Conservation (phyloP, 2,888 invertebrate genomes). For the Antheraea yamamai region DNA sequence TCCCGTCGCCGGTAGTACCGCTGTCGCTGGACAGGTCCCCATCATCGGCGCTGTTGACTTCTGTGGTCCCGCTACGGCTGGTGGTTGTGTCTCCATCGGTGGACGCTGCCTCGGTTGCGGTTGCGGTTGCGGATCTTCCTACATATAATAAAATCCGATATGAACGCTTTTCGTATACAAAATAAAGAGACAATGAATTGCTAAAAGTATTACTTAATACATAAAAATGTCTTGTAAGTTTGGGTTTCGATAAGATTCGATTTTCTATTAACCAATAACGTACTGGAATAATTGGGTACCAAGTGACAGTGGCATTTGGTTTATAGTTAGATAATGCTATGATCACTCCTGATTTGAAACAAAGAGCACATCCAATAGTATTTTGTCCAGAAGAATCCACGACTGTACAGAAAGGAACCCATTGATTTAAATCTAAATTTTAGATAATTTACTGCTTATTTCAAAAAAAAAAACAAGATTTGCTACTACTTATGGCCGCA, state of each 20-base stretch:
- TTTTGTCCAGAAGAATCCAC: too few relatives aligned
- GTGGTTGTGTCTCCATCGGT: slow-evolving; percentile 34
- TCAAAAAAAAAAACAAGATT: too few relatives aligned
- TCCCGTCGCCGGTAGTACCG: slow-evolving; percentile 31
- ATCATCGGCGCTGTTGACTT: slow-evolving; percentile 45
- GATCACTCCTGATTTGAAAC: too few relatives aligned
- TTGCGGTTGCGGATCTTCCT: slow-evolving; percentile 24
- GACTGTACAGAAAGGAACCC: too few relatives aligned
- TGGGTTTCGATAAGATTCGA: slow-evolving; percentile 38
- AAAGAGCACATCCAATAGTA: too few relatives aligned
- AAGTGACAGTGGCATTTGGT: too few relatives aligned
- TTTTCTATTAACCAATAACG: too few relatives aligned
- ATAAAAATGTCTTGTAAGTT: slow-evolving; percentile 25
- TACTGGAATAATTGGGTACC: too few relatives aligned
- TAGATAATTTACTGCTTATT: too few relatives aligned
- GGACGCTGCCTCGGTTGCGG: slow-evolving; percentile 27
- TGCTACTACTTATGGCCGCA: too few relatives aligned
- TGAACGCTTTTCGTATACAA: not conserved
- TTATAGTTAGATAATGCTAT: too few relatives aligned
- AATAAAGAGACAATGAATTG: not conserved
- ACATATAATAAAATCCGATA: slow-evolving; percentile 22
- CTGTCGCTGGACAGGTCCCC: slow-evolving; percentile 46
- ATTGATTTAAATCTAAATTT: too few relatives aligned
- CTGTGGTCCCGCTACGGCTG: slow-evolving; percentile 42
- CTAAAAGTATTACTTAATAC: not conserved